These are phyloP conservation scores for Leontocebus nigricollis DNA, from an alignment of 2,797 vertebrate genomes.

Conservation along the genomic window DNA sequence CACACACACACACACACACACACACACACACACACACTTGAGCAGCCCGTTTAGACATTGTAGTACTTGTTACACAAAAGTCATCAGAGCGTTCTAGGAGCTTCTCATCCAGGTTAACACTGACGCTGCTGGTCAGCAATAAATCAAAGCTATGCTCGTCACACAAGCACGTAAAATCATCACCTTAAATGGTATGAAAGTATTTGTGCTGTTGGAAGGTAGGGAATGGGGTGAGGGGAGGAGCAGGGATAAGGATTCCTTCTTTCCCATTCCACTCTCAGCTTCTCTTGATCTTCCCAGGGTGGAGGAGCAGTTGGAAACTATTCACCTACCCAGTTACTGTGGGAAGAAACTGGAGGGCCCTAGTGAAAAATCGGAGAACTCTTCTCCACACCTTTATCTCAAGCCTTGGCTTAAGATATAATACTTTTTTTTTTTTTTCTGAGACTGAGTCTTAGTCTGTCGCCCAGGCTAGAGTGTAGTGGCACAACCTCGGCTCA, in stretches of 20 bases:
- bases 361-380: neutral
- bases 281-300: neutral
- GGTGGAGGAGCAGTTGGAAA: neutral
- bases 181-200: slow-evolving; percentile 14
- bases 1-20: too few species aligned
- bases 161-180: neutral
- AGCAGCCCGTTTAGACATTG: neutral
- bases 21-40: neutral
- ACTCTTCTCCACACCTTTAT: neutral
- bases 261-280: neutral
- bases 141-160: neutral
- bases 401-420: neutral
- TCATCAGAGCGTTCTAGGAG: neutral
- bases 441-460: neutral
- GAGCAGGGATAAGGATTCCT: neutral
- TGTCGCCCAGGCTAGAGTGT: neutral
- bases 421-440: neutral
- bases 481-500: neutral
- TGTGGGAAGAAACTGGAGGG: neutral
- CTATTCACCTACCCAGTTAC: neutral
- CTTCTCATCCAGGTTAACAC: neutral
- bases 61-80: neutral
- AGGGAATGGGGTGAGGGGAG: neutral
- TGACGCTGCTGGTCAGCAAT: neutral
- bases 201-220: neutral